Evolutionary conservation across 1,140 invertebrate species (phyloP).

Genomic region (Apis dorsata): DNA sequence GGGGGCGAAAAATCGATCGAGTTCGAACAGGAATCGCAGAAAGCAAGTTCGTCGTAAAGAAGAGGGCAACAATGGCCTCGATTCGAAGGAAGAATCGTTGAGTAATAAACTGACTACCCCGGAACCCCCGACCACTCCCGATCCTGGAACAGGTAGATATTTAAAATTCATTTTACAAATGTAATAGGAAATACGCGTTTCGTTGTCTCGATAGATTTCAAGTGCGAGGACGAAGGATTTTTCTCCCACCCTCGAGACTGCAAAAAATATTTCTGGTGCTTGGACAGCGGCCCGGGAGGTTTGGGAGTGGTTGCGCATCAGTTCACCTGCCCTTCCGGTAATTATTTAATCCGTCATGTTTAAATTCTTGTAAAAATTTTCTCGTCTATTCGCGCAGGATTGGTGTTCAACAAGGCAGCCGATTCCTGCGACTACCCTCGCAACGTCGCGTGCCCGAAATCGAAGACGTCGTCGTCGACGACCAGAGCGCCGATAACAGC

Average conservation of each 20-base stretch:
- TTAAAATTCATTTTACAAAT: not conserved
- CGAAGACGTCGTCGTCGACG: slow-evolving; percentile 78
- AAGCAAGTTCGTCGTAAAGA: slow-evolving; percentile 58
- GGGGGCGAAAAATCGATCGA: slow-evolving; percentile 46
- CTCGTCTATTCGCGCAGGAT: slow-evolving; percentile 78
- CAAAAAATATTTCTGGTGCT: slow-evolving; percentile 97
- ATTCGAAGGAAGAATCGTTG: slow-evolving; percentile 49
- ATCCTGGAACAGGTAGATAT: slow-evolving; percentile 88
- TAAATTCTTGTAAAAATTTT: not conserved
- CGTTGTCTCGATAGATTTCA: slow-evolving; percentile 84
- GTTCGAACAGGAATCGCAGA: slow-evolving; percentile 43
- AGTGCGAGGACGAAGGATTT: slow-evolving; percentile 96
- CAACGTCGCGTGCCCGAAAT: slow-evolving; percentile 88
- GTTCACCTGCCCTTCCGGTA: slow-evolving; percentile 94
- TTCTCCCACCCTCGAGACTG: slow-evolving; percentile 95
- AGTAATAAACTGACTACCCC: slow-evolving; percentile 85
- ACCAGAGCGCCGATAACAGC: slow-evolving; percentile 79
- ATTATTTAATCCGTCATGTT: not conserved
- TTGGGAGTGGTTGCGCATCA: slow-evolving; percentile 94
- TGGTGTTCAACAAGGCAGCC: slow-evolving; percentile 94
- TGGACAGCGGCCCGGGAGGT: slow-evolving; percentile 93
- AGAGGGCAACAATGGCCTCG: not conserved
- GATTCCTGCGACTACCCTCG: slow-evolving; percentile 95
- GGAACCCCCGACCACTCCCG: slow-evolving; percentile 93
- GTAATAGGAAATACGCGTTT: too few relatives aligned